Base-by-base conservation (phyloP, 2,888 invertebrate genomes). In the Leptopterna dolabrata region DNA sequence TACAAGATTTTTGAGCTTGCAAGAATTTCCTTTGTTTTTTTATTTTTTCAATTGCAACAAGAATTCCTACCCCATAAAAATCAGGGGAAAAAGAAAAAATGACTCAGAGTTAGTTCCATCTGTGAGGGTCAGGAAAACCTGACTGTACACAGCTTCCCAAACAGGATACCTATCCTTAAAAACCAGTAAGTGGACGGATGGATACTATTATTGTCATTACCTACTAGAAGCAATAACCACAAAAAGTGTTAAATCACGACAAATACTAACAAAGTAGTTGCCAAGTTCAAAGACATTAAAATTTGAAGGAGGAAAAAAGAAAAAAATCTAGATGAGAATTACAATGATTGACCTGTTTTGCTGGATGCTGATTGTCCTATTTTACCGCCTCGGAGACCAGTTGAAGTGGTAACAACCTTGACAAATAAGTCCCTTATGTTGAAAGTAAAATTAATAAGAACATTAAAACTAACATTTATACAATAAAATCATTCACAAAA, bases 401-500 rank as follows among this genome's bases (percentile, higher is more conserved):
- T 41, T 63, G 41, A 73, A 73, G 41, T 73, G 81, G 81, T 81
- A 81, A 81, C 81, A 51, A 78, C 78, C 78, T n/a, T 30, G 55
- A 81, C 81, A 51, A 24, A 41, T 73, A 73, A 73, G 43, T 41
- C 43, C 13, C 78, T 43, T 78, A 45, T 19, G n/a, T 13, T 78
- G 24, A 78, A 78, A 24, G 14, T 78, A 78, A 45, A 43, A 78
- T 30, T 47, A 81, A 27, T 14, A 55, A 78, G 78, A 19, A 78
- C 45, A 45, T 45, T 45, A 7, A 76, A n/a, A 78, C 24, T 16
- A 78, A 45, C 47, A 47, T 78, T 81, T 81, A 81, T 55, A 81
- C 47, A 47, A 19, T 29, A 81, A 76, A 30, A 27, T 55, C 55
- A 30, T 78, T 47, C 47, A 63, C 24, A 81, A 81, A 81, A 81